A percentile compares a stretch with the other conserved stretches of the same genome.
Conservation (phyloP, 2,888 invertebrate genomes). For the Zygogramma bicolorata region DNA sequence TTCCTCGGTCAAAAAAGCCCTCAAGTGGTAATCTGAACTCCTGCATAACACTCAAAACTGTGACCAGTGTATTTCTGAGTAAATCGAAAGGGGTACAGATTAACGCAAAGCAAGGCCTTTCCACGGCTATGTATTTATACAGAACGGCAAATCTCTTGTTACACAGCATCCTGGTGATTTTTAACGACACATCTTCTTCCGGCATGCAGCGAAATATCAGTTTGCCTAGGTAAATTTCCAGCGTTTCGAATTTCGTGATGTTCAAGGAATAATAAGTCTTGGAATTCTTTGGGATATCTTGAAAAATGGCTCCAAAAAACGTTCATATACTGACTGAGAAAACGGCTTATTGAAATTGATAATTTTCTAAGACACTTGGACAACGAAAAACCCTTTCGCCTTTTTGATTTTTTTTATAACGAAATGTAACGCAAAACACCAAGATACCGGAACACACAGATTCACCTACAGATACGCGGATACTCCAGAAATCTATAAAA, state of each 20-base stretch:
- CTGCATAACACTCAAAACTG: not conserved
- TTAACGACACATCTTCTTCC: not conserved
- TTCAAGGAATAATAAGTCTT: no score
- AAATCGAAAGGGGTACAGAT: conserved; percentile 10
- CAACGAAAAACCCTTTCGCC: no score
- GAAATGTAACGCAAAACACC: not conserved
- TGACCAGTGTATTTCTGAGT: not conserved
- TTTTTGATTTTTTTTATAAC: not conserved
- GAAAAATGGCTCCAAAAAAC: no score
- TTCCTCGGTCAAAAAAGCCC: conserved; percentile 39
- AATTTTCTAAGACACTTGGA: no score
- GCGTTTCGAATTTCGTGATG: no score
- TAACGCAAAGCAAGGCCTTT: conserved; percentile 14
- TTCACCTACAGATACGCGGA: conserved; percentile 21
- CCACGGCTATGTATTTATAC: conserved; percentile 34
- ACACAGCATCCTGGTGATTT: not conserved
- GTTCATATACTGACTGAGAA: no score
- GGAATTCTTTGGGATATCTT: no score
- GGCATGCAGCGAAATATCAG: no score
- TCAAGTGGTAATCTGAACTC: not conserved
- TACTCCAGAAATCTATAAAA: conserved; percentile 39
- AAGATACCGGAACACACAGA: not conserved
- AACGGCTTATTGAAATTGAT: no score
- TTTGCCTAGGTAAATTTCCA: no score
- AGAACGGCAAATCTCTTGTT: conserved; percentile 9